Evolutionary conservation across 1,140 invertebrate species (phyloP), one percentile per base, ranked within the genome.

Genomic region (Antheraea pernyi): DNA sequence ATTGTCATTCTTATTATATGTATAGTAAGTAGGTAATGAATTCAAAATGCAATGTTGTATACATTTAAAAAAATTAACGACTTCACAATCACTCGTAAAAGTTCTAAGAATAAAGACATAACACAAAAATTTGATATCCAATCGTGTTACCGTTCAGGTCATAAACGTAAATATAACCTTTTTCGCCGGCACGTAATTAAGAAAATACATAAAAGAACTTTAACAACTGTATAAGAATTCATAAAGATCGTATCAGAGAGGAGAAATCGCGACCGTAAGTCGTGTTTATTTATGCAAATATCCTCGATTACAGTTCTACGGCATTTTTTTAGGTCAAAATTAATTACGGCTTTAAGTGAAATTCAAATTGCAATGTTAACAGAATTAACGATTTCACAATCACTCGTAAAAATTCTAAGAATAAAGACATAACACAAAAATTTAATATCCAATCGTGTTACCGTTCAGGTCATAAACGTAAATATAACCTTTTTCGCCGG

Each of bases 211-310:
- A n/a, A n/a, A n/a, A n/a, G n/a, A n/a, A n/a, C n/a, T n/a, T 39
- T 39, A 39, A 39, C 37, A 39, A 39, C 37, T 39, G 9, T 39
- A 48, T 48, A 48, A 11, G 46, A 48, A 48, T 48, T 48, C 46
- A 48, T 48, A 48, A 48, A 48, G 46, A 48, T 48, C 13, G 11
- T 48, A 48, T 48, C 46, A 11, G 3, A 48, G 7, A 13, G 46
- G 7, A 48, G 46, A 48, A 48, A 48, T 13, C 46, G 46, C 7
- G 46, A 48, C 46, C 7, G 7, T 48, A 48, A 48, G 46, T 48
- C 46, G 46, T 48, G 11, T 48, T 48, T 48, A 48, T 48, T 48
- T 48, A 48, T 48, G 46, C 46, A 48, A 48, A 48, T 48, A 48
- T 48, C 46, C 46, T 11, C 46, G 7, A 48, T 48, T 48, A 48